These are phyloP conservation scores for Bos taurus DNA, from an alignment of 2,113 vertebrate genomes.

Conservation along the genomic window DNA sequence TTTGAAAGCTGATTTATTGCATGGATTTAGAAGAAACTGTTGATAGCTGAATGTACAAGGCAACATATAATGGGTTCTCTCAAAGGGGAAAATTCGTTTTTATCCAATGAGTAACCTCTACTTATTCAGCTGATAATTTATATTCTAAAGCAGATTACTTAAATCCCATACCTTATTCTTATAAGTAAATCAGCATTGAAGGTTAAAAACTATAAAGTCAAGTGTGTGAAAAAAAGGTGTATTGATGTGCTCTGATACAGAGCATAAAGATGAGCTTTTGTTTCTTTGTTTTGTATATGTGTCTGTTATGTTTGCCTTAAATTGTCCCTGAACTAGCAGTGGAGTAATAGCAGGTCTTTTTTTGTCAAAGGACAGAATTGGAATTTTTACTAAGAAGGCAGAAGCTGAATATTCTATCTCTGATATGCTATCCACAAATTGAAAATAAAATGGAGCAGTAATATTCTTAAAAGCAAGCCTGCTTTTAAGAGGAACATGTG, in stretches of 20 bases:
- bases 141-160: background rate
- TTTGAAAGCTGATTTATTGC: background rate
- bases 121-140: background rate
- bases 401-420: background rate
- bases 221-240: background rate
- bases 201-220: background rate
- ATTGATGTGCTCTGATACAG: background rate
- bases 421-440: background rate
- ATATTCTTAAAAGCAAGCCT: background rate
- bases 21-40: background rate
- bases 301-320: background rate
- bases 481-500: background rate
- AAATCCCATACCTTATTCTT: background rate
- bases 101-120: background rate
- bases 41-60: background rate
- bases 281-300: background rate
- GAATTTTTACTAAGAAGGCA: background rate
- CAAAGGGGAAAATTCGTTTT: background rate
- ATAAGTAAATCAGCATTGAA: background rate
- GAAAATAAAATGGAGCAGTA: background rate
- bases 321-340: background rate
- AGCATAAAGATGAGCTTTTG: background rate
- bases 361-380: background rate
- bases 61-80: background rate
- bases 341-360: background rate